Base-by-base conservation (phyloP, 2,888 invertebrate species). In the Agrochola macilenta region DNA sequence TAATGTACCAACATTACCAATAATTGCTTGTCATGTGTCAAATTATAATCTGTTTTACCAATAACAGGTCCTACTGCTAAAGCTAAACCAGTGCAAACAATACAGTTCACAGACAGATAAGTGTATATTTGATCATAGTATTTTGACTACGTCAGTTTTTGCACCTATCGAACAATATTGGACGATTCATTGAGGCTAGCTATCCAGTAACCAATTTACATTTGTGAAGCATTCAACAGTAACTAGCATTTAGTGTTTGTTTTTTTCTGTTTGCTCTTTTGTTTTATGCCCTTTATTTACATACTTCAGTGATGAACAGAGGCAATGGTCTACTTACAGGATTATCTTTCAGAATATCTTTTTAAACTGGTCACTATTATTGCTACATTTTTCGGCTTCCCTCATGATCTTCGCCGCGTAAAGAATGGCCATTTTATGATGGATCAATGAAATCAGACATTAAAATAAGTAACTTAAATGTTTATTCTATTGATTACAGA, bases 191-290 rank as follows among this genome's bases (percentile, higher is more conserved):
- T 52, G 52, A 35, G 5, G 26, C 65, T 52, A 64, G 54, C 73
- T 83, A 65, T 69, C 74, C 39, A 23, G 57, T 79, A 65, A 57
- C 69, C 83, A 83, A 79, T 79, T 30, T 74, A 74, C 54, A 57
- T 74, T 57, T 57, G 26, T 60, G 12, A 54, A 54, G 14, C 39
- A 49, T 58, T 82, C 52, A 65, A 78, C 46, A 78, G 69, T 12
- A 52, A 35, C 58, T 30, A 49, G 30, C 49, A 57, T 57, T 58
- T 54, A 20, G 5, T 12, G 46, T 30, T 54, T 46, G 20, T 60
- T 43, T 49, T 54, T 57, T n/a, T 57, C 2, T 76, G 5, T 43
- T 64, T 58, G 8, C 7, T 54, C 11, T 26, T 49, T 17, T 57
- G 30, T 26, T 52, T 39, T 57, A n/a, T 43, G 5, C 23, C 17